Evolutionary conservation across 1,140 invertebrate genomes (phyloP).

Genomic region (Drosophila sproati): DNA sequence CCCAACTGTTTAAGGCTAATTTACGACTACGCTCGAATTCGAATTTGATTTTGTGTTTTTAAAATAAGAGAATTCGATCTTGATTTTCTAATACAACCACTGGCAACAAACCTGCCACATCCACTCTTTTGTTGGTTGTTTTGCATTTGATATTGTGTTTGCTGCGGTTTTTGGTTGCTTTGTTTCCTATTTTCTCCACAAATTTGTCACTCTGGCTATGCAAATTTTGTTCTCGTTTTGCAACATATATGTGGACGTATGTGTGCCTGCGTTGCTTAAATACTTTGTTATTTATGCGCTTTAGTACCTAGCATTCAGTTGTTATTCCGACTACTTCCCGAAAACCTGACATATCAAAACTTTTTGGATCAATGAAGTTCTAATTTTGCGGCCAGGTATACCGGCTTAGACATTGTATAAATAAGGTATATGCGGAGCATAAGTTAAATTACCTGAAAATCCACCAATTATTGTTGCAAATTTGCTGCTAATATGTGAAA

Average conservation of each 20-base stretch:
- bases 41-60: slow-evolving; percentile 37
- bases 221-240: slow-evolving; percentile 56
- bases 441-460: slow-evolving; percentile 67
- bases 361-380: slow-evolving; percentile 75
- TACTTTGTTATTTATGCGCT: slow-evolving; percentile 76
- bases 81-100: slow-evolving; percentile 22
- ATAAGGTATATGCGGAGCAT: slow-evolving; percentile 31
- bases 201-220: slow-evolving; percentile 64
- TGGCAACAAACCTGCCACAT: not conserved
- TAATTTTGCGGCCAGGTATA: slow-evolving; percentile 48
- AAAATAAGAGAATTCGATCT: slow-evolving; percentile 43
- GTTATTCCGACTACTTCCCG: slow-evolving; percentile 21
- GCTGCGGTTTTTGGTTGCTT: slow-evolving; percentile 54
- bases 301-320: slow-evolving; percentile 39
- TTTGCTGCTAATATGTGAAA: slow-evolving; percentile 16
- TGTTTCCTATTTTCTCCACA: slow-evolving; percentile 53
- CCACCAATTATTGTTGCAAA: slow-evolving; percentile 71
- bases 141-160: slow-evolving; percentile 46
- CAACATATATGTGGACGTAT: slow-evolving; percentile 13
- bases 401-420: slow-evolving; percentile 7
- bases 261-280: slow-evolving; percentile 50
- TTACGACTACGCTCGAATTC: slow-evolving; percentile 19
- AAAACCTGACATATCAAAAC: slow-evolving; percentile 74
- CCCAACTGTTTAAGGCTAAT: slow-evolving; percentile 6
- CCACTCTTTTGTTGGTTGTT: slow-evolving; percentile 21